A percentile compares a stretch with the other conserved stretches of the same genome.
Evolutionary conservation across 2,888 invertebrate genomes (phyloP).

Genomic region (Diachrysia chrysitis): DNA sequence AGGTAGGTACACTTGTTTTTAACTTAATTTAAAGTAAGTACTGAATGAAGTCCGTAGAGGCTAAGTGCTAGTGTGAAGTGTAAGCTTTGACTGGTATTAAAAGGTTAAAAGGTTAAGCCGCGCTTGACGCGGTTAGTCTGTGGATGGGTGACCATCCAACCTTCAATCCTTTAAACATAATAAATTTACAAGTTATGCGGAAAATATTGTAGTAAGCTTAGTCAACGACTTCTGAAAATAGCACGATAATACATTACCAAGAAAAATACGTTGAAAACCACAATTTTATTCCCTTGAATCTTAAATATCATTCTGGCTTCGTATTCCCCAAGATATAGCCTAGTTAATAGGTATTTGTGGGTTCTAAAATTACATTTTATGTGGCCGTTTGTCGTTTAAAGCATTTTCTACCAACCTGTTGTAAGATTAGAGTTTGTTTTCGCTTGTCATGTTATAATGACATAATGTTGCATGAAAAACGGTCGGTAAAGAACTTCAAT

Average conservation of each 20-base stretch:
- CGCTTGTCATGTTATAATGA: background rate
- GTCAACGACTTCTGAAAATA: background rate
- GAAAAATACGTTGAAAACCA: background rate
- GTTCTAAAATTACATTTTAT: constrained; percentile 1
- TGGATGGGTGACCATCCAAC: no score
- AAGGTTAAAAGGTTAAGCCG: no score
- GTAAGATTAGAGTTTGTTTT: background rate
- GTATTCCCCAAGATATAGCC: background rate
- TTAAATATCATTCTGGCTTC: constrained; percentile 1
- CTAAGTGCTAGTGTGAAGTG: no score
- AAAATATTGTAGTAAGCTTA: no score
- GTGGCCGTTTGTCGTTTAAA: background rate
- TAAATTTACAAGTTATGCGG: no score
- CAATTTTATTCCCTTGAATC: constrained; percentile 3
- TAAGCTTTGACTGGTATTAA: no score
- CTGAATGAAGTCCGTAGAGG: no score
- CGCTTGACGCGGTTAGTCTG: no score
- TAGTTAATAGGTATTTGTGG: constrained; percentile 5
- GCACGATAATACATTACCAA: background rate
- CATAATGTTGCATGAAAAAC: constrained; percentile 2
- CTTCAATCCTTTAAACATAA: no score
- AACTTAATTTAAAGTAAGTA: no score
- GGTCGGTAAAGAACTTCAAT: background rate
- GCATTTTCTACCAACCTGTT: background rate
- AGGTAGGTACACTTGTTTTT: no score